Percentiles rank a stretch among this genome's conserved stretches.
Evolutionary conservation across 2,113 vertebrate genomes (phyloP).

Genomic region (Ochotona curzoniae): DNA sequence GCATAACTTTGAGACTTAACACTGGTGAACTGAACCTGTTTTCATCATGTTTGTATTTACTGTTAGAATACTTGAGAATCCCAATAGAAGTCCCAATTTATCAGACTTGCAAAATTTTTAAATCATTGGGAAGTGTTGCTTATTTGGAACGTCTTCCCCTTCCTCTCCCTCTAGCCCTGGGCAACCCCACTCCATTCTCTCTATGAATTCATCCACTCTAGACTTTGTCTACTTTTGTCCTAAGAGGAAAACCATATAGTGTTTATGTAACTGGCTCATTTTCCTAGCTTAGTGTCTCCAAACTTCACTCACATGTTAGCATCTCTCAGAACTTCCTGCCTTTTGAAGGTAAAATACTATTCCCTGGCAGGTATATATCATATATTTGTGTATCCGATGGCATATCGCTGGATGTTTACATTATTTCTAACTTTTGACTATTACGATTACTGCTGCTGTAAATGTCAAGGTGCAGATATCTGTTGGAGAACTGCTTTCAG

Average conservation of each 20-base stretch:
- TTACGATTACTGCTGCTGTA: not conserved
- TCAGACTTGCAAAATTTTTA: not conserved
- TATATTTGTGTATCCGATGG: not conserved
- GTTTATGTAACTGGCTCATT: not conserved
- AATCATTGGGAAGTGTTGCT: not conserved
- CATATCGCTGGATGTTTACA: not conserved
- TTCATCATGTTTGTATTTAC: slow-evolving; percentile 14
- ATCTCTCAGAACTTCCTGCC: not conserved
- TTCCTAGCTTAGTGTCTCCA: not conserved
- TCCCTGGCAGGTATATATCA: not conserved
- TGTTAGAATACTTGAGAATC: not conserved
- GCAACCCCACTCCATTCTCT: not conserved
- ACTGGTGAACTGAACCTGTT: not conserved
- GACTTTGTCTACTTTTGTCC: not conserved
- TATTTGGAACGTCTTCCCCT: not conserved
- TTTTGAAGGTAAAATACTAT: not conserved
- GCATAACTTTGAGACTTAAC: not conserved
- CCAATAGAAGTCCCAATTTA: no score
- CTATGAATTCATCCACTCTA: not conserved
- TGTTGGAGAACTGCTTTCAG: not conserved
- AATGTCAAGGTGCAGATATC: not conserved
- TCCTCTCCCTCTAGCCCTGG: not conserved
- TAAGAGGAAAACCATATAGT: not conserved
- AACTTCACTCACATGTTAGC: not conserved
- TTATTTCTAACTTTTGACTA: not conserved